Evolutionary conservation across 2,797 vertebrate species (phyloP).

Genomic region (Morelia viridis): DNA sequence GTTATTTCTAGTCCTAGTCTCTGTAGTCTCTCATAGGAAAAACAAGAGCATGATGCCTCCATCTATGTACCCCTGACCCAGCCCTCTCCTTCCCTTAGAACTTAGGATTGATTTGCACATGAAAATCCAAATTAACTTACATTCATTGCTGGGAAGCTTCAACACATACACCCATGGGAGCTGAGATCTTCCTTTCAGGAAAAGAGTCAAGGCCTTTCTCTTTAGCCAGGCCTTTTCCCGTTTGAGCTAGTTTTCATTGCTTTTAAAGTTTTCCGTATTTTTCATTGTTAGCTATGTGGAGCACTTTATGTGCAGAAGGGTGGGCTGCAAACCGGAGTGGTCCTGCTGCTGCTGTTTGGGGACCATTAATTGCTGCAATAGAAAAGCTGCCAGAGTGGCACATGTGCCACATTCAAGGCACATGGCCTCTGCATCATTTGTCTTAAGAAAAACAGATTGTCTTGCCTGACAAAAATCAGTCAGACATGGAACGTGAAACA

Average conservation of each 20-base stretch:
- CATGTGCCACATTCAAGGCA: background rate
- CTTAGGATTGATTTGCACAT: background rate
- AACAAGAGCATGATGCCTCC: background rate
- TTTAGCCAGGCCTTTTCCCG: background rate
- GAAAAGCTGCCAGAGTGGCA: background rate
- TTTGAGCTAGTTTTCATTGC: background rate
- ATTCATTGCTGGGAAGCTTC: background rate
- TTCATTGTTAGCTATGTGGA: background rate
- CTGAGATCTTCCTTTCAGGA: background rate
- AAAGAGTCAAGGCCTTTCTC: background rate
- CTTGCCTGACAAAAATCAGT: constrained; percentile 57
- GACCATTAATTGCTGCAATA: background rate
- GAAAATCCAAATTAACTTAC: background rate
- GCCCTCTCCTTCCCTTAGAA: background rate
- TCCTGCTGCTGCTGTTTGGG: background rate
- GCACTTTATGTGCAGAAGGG: background rate
- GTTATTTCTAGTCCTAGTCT: background rate
- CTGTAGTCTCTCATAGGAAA: background rate
- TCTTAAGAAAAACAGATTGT: constrained; percentile 49
- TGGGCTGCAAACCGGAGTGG: background rate
- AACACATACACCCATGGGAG: background rate
- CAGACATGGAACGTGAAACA: constrained; percentile 53
- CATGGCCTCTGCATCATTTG: constrained; percentile 37
- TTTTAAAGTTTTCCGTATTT: background rate
- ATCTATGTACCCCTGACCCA: background rate